Evolutionary conservation across 2,797 vertebrate species (phyloP), one percentile per base, ranked within the genome.

Genomic region (Gymnoscopelus braueri): DNA sequence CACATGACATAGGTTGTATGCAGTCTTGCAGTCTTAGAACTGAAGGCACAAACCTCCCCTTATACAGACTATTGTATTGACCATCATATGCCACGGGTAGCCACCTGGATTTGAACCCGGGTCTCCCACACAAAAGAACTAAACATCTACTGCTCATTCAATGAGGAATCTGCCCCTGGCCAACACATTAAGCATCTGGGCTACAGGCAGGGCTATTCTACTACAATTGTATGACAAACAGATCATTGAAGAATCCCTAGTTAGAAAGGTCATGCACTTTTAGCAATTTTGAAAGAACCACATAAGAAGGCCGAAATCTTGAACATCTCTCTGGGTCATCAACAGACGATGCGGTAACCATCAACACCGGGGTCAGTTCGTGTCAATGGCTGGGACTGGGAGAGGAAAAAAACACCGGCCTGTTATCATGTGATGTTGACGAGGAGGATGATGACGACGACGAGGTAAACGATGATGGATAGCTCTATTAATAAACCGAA

Each of bases 401-500:
- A 66, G 70, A 39, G 39, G 39, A 44, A 9, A 44, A 81, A 80
- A 86, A 88, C 76, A 87, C 32, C 79, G 48, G 49, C 24, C 47
- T 39, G 6, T 35, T 24, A 72, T 48, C 90, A 90, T 89, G 87
- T 90, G 89, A 88, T 85, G 84, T 78, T 89, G 88, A 88, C 75
- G 6, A 85, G 65, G 79, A 81, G 63, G 78, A 65, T 74, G 83
- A 81, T 68, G 78, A 71, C 77, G 81, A 82, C 75, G 35, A 47
- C 15, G 54, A 66, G 26, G 68, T 73, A 69, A 68, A 84, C 26
- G 60, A 84, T 90, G 88, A 91, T 88, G 76, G 90, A 91, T 84
- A 63, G 35, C 74, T 83, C 85, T 93, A 93, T 93, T 92, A 89
- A 86, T 93, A 93, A 87, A 77, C 70, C 71, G 72, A 78, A 77